Percentiles rank a stretch among this genome's conserved stretches.
phyloP scores from a whole-genome alignment of 2,113 vertebrate genomes.

The Salvator merianae region DNA sequence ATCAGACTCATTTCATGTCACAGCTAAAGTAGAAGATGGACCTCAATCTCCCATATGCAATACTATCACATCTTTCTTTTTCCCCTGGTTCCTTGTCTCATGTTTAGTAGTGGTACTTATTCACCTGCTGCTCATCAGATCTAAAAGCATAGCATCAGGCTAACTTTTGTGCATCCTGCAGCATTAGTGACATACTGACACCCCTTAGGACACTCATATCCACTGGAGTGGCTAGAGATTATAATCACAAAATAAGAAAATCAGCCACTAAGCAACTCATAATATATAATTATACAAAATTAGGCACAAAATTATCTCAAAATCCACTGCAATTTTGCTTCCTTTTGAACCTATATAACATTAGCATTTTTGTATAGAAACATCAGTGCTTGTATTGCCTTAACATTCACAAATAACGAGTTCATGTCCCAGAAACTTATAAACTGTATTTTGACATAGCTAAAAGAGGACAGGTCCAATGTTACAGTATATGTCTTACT shows the following conservation, averaged over 20 bases:
- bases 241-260: background rate
- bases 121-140: background rate
- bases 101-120: background rate
- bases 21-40: background rate
- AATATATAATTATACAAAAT: background rate
- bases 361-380: background rate
- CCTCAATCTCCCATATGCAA: background rate
- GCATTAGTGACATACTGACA: background rate
- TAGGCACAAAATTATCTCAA: background rate
- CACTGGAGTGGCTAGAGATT: background rate
- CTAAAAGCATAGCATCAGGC: background rate
- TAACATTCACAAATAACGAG: background rate
- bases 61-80: background rate
- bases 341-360: background rate
- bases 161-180: background rate
- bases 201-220: too few relatives aligned
- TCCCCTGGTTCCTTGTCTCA: background rate
- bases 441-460: background rate
- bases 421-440: background rate
- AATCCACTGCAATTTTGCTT: background rate
- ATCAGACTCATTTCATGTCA: too few relatives aligned
- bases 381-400: background rate
- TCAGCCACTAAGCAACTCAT: background rate
- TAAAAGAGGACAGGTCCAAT: background rate
- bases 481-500: background rate